Evolutionary conservation across 2,797 vertebrate species (phyloP), one percentile per base, ranked within the genome.

Genomic region (Menidia menidia): DNA sequence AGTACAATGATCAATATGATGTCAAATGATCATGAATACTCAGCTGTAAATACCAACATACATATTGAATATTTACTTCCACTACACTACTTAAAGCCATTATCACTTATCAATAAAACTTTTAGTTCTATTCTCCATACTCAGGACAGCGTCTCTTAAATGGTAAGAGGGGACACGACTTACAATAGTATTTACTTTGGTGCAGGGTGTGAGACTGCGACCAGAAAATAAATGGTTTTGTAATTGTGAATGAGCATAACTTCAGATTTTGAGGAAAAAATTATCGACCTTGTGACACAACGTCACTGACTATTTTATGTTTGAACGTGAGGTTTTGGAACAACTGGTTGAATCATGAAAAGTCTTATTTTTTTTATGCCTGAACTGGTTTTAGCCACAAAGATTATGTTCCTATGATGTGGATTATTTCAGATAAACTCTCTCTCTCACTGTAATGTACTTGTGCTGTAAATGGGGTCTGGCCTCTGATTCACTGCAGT

Each of bases 401-500:
- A 12, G 19, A 8, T 11, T 43, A 18, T 44, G 50, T 52, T 33
- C 19, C 51, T 48, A 10, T 61, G 71, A 83, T 55, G 60, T 14
- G 16, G 55, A 60, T 65, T 56, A 45, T 39, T 71, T 44, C 61
- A 57, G 65, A 68, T 42, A 42, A 77, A 64, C 65, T 57, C 54
- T 65, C 64, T 41, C 33, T 7, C 65, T 78, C 73, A 31, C 64
- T 71, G 60, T 68, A 61, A 73, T 68, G 60, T 66, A 60, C 68
- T 77, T 67, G 43, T 13, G 45, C 62, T 53, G 47, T 73, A 73
- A 85, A 84, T 52, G 13, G 78, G 54, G 60, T 75, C 56, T 86
- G 80, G 75, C 78, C 75, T 69, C 73, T 30, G 64, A 77, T 80
- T 78, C 80, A 79, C 64, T 80, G 57, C 75, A 72, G 73, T 81